A percentile compares a stretch with the other conserved stretches of the same genome.
These are phyloP conservation scores for Lucifuga dentata DNA, from an alignment of 2,113 vertebrate species.

Conservation along the genomic window DNA sequence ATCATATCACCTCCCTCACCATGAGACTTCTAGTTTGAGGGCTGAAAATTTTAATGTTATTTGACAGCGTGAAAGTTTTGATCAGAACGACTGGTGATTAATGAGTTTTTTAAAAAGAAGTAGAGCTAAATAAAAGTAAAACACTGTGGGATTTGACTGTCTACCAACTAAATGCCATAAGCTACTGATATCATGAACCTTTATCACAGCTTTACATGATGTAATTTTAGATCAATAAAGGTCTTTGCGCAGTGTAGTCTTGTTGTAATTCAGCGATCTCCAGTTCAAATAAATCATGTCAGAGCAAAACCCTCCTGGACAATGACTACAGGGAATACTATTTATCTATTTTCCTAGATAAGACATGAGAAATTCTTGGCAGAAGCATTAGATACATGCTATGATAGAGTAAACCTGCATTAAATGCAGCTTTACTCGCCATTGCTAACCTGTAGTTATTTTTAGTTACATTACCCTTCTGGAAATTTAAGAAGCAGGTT, in stretches of 20 bases:
- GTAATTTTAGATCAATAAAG: neutral
- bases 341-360: too few relatives aligned
- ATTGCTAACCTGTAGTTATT: too few relatives aligned
- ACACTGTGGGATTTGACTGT: neutral
- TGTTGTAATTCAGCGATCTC: neutral
- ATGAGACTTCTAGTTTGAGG: neutral
- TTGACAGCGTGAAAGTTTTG: conserved; percentile 5
- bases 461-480: too few relatives aligned
- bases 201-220: neutral
- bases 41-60: conserved; percentile 24
- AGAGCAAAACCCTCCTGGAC: too few relatives aligned
- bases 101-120: neutral
- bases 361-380: too few relatives aligned
- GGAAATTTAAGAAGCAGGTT: too few relatives aligned
- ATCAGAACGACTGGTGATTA: conserved; percentile 2
- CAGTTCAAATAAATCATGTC: neutral
- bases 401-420: too few relatives aligned
- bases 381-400: too few relatives aligned
- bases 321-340: too few relatives aligned
- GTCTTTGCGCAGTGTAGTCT: neutral
- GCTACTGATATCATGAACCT: neutral
- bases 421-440: too few relatives aligned
- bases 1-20: neutral
- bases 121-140: conserved; percentile 17
- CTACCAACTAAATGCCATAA: neutral